phyloP scores from a whole-genome alignment of 2,888 invertebrate species.

The Onthophagus sagittarius region DNA sequence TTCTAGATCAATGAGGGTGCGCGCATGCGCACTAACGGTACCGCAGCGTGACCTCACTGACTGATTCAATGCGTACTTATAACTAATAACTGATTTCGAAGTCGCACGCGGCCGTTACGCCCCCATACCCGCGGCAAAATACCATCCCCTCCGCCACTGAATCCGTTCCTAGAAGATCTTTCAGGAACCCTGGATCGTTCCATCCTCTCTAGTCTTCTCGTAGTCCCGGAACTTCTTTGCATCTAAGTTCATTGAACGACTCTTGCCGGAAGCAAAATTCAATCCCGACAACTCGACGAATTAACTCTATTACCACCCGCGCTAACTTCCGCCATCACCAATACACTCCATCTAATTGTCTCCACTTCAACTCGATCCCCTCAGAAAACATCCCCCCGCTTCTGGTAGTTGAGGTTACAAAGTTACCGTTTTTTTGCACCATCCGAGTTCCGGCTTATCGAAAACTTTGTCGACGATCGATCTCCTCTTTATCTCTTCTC shows the following conservation, averaged over 20 bases:
- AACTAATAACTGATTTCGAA: slow-evolving; percentile 8
- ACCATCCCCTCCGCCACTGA: not conserved
- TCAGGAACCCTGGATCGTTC: not conserved
- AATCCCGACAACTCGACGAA: not conserved
- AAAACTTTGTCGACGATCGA: not conserved
- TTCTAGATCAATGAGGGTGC: slow-evolving; percentile 46
- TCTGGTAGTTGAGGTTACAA: not conserved
- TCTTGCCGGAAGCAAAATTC: not conserved
- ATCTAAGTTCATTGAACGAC: slow-evolving; percentile 8
- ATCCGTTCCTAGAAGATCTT: not conserved
- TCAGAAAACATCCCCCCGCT: not conserved
- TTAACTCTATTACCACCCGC: not conserved
- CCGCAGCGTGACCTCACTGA: slow-evolving; percentile 40
- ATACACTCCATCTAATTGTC: not conserved
- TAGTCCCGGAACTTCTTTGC: not conserved
- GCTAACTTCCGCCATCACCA: not conserved
- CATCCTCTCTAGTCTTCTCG: not conserved
- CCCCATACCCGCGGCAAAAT: not conserved
- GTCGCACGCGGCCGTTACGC: not conserved
- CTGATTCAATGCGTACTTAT: slow-evolving; percentile 12
- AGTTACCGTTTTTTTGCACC: not conserved
- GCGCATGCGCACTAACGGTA: slow-evolving; percentile 44
- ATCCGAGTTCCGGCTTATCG: not conserved
- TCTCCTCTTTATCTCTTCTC: not conserved
- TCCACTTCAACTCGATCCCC: not conserved